Percentiles rank a stretch among this genome's conserved stretches.
Evolutionary conservation across 2,888 invertebrate species (phyloP).

Genomic region (Stenotaenia linearis): DNA sequence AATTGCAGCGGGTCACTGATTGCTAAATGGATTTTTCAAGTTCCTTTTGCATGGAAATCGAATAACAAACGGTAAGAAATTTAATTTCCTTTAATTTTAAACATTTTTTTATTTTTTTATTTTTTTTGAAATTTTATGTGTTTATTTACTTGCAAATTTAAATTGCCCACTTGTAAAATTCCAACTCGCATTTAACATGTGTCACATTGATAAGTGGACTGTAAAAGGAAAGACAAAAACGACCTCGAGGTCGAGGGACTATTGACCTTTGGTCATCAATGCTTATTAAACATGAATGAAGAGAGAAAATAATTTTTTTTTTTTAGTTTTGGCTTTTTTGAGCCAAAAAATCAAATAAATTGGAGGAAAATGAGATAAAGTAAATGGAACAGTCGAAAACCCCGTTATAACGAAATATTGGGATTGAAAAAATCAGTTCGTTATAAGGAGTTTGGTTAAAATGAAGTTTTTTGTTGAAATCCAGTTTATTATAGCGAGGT

Average conservation of each 20-base stretch:
- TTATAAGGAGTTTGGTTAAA: too few species aligned
- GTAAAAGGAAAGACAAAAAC: not conserved
- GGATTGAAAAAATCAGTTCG: not conserved
- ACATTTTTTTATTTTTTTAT: not conserved
- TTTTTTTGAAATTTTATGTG: not conserved
- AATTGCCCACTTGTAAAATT: not conserved
- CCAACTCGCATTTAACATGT: not conserved
- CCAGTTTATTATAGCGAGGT: too few species aligned
- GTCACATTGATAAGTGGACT: constrained; percentile 6
- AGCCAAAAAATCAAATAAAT: too few species aligned
- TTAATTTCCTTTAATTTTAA: not conserved
- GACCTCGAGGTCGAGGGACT: constrained; percentile 19
- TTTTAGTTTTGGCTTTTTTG: too few species aligned
- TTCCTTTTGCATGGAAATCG: not conserved
- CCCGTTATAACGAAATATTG: too few species aligned
- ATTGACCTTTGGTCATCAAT: constrained; percentile 18
- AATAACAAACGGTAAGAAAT: not conserved
- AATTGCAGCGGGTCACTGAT: not conserved
- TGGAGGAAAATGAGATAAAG: too few species aligned
- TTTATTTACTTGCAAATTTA: not conserved
- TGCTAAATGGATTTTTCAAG: not conserved
- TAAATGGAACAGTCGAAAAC: too few species aligned
- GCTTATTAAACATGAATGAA: not conserved
- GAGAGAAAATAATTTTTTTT: not conserved
- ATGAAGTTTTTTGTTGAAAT: too few species aligned